Percentiles rank a stretch among this genome's conserved stretches.
Conservation (phyloP, 2,797 vertebrate species). For the Pogonophryne albipinna region DNA sequence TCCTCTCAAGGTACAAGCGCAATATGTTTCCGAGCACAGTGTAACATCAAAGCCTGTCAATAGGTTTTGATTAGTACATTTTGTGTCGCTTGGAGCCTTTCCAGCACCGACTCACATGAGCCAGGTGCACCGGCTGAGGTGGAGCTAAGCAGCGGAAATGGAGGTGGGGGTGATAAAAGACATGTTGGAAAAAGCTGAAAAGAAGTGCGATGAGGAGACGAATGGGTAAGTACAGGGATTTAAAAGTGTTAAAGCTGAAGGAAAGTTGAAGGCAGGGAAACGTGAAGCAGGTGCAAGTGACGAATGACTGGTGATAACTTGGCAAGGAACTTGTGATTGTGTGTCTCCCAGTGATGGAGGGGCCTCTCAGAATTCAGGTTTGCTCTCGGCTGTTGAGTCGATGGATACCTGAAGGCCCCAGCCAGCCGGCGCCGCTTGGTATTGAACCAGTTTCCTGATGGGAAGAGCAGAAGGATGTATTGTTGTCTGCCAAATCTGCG, state of each 20-base stretch:
- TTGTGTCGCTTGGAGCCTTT: conserved; percentile 20
- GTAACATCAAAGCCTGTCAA: conserved; percentile 46
- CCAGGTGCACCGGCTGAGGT: conserved; percentile 26
- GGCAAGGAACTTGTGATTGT: conserved; percentile 66
- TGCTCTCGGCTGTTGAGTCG: conserved; percentile 55
- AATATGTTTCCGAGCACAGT: conserved; percentile 22
- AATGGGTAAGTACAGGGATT: conserved; percentile 59
- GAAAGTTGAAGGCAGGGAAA: conserved; percentile 53
- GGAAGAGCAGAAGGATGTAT: conserved; percentile 36
- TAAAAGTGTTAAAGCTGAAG: conserved; percentile 61
- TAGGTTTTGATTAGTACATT: conserved; percentile 53
- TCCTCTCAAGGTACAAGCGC: conserved; percentile 27
- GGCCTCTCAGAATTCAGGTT: conserved; percentile 59
- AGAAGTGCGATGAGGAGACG: conserved; percentile 54
- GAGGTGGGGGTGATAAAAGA: conserved; percentile 24
- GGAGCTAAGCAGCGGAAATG: neutral
- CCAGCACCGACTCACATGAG: conserved; percentile 14
- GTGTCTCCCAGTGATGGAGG: conserved; percentile 73
- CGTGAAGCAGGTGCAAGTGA: conserved; percentile 63
- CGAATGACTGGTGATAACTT: conserved; percentile 81
- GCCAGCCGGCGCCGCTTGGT: conserved; percentile 22
- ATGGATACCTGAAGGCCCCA: conserved; percentile 22
- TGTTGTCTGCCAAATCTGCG: conserved; percentile 51
- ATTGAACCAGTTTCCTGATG: conserved; percentile 27
- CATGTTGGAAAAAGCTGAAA: conserved; percentile 43